Evolutionary conservation across 2,113 vertebrate species (phyloP).

Genomic region (Vicugna pacos): DNA sequence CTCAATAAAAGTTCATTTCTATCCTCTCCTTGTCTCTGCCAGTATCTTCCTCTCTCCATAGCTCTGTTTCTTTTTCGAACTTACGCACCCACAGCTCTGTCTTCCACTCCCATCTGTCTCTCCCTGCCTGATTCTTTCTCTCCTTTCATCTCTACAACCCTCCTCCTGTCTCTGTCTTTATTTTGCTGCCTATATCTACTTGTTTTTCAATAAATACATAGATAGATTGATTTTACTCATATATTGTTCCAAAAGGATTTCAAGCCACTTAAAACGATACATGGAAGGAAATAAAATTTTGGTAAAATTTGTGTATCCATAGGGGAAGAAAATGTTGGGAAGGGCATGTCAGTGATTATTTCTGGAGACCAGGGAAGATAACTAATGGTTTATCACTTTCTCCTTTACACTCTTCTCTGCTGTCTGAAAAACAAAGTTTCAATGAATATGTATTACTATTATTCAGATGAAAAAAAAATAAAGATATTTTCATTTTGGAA

Average conservation of each 20-base stretch:
- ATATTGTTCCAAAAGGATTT: conserved; percentile 53
- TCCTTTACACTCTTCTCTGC: conserved; percentile 22
- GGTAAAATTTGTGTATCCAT: conserved; percentile 3
- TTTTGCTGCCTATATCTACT: conserved; percentile 44
- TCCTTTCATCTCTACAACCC: neutral
- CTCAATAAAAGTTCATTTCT: neutral
- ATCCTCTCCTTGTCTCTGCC: neutral
- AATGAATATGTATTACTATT: neutral
- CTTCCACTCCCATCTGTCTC: neutral
- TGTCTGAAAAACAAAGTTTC: conserved; percentile 3
- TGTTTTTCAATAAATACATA: conserved; percentile 2
- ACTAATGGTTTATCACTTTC: conserved; percentile 15
- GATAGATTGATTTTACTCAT: neutral
- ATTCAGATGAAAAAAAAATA: conserved; percentile 19
- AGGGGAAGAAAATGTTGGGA: neutral
- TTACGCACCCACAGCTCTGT: neutral
- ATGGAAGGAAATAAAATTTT: conserved; percentile 19
- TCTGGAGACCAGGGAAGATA: neutral
- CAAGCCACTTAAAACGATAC: conserved; percentile 54
- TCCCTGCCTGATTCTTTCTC: neutral
- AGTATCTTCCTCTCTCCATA: neutral
- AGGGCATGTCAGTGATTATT: conserved; percentile 23
- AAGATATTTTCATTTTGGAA: conserved; percentile 38
- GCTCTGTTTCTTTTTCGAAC: conserved; percentile 15
- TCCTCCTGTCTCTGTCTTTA: neutral